Evolutionary conservation across 2,797 vertebrate genomes (phyloP).

Genomic region (Threskiornis aethiopicus): DNA sequence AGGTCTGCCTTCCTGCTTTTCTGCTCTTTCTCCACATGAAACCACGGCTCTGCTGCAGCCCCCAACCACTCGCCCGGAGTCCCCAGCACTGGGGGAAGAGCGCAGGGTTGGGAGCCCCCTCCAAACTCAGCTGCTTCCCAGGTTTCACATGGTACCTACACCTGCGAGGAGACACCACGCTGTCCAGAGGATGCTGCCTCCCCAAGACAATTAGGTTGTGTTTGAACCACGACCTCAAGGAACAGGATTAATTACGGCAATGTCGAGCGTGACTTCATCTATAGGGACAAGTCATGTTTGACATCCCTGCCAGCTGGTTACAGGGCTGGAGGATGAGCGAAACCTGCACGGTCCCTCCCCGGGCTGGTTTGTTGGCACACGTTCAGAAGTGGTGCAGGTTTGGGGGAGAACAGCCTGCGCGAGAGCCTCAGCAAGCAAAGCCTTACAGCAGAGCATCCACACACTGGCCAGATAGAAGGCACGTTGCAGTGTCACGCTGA

Average conservation of each 20-base stretch:
- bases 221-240: slow-evolving; percentile 11
- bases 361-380: not conserved
- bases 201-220: slow-evolving; percentile 16
- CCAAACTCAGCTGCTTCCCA: not conserved
- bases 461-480: not conserved
- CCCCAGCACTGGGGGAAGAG: not conserved
- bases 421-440: not conserved
- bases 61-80: rapidly evolving
- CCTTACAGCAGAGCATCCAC: not conserved
- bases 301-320: slow-evolving; percentile 8
- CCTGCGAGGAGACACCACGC: not conserved
- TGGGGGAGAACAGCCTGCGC: not conserved
- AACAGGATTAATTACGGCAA: not conserved
- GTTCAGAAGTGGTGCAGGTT: rapidly evolving
- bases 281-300: slow-evolving; percentile 12
- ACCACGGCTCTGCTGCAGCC: not conserved
- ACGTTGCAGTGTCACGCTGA: not conserved
- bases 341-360: not conserved
- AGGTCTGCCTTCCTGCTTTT: not conserved
- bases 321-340: not conserved
- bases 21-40: not conserved
- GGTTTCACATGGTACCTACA: not conserved
- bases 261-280: slow-evolving; percentile 3
- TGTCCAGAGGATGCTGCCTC: not conserved
- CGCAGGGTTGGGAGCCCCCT: rapidly evolving